Conservation (phyloP, 2,113 vertebrate genomes). For the Romanogobio albipinnatus region DNA sequence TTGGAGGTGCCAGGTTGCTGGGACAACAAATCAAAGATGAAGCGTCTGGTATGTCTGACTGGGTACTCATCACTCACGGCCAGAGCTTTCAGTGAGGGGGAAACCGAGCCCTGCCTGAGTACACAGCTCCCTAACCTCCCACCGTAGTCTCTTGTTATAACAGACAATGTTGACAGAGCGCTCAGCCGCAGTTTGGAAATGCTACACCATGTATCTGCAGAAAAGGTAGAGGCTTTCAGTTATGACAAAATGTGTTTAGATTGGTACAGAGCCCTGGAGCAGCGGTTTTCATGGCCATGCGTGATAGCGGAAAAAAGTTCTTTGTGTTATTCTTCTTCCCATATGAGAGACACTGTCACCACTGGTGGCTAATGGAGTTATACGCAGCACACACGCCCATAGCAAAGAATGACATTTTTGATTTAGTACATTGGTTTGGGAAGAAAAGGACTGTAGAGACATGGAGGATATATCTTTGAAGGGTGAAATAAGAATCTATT, state of each 20-base stretch:
- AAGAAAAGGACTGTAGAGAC: slow-evolving; percentile 15
- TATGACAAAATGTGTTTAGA: slow-evolving; percentile 92
- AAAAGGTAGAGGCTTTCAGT: slow-evolving; percentile 89
- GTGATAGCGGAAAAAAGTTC: slow-evolving; percentile 73
- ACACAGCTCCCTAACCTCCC: slow-evolving; percentile 78
- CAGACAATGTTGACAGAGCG: slow-evolving; percentile 91
- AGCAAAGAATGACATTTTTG: slow-evolving; percentile 54
- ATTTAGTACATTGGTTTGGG: slow-evolving; percentile 29
- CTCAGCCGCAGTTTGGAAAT: slow-evolving; percentile 87
- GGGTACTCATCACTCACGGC: slow-evolving; percentile 78
- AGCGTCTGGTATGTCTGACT: slow-evolving; percentile 84
- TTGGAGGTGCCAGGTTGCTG: slow-evolving; percentile 80
- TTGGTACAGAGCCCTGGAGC: slow-evolving; percentile 79
- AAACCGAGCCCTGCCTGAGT: slow-evolving; percentile 61
- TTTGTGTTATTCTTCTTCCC: slow-evolving; percentile 46
- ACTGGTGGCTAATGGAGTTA: slow-evolving; percentile 61
- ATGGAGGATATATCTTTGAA: slow-evolving; percentile 40
- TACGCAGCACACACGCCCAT: slow-evolving; percentile 49
- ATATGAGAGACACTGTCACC: slow-evolving; percentile 52
- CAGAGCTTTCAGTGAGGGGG: slow-evolving; percentile 73
- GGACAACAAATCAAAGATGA: slow-evolving; percentile 87
- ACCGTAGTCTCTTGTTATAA: slow-evolving; percentile 90
- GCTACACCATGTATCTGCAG: slow-evolving; percentile 80
- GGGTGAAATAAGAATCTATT: not conserved
- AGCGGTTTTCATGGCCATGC: slow-evolving; percentile 83